Evolutionary conservation across 2,113 vertebrate genomes (phyloP).

Genomic region (Hemibates koningsi): DNA sequence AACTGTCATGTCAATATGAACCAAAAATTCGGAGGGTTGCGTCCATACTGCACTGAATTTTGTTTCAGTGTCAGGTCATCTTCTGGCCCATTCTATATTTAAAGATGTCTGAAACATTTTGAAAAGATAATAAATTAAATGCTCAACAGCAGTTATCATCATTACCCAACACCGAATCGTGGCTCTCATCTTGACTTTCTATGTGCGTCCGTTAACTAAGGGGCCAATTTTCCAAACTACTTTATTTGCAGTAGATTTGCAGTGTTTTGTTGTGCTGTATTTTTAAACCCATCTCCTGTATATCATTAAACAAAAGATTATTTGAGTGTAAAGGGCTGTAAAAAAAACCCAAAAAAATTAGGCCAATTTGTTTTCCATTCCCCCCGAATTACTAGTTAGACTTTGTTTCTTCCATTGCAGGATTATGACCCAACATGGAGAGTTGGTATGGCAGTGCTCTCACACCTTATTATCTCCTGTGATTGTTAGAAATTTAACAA

Average conservation of each 20-base stretch:
- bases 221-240: not conserved
- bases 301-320: not conserved
- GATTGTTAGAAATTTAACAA: not conserved
- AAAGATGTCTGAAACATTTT: not conserved
- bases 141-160: not conserved
- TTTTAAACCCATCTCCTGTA: not conserved
- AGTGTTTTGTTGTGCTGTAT: not conserved
- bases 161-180: not conserved
- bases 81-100: not conserved
- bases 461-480: not conserved
- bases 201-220: not conserved
- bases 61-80: not conserved
- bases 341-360: accelerated
- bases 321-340: not conserved
- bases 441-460: not conserved
- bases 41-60: not conserved
- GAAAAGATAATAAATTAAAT: not conserved
- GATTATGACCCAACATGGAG: not conserved
- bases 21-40: not conserved
- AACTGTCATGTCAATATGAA: not conserved
- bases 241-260: not conserved
- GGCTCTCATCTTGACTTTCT: not conserved
- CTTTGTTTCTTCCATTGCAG: not conserved
- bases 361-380: not conserved
- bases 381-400: not conserved